Conservation (phyloP, 1,140 invertebrate genomes). For the Brachionus koreanus region DNA sequence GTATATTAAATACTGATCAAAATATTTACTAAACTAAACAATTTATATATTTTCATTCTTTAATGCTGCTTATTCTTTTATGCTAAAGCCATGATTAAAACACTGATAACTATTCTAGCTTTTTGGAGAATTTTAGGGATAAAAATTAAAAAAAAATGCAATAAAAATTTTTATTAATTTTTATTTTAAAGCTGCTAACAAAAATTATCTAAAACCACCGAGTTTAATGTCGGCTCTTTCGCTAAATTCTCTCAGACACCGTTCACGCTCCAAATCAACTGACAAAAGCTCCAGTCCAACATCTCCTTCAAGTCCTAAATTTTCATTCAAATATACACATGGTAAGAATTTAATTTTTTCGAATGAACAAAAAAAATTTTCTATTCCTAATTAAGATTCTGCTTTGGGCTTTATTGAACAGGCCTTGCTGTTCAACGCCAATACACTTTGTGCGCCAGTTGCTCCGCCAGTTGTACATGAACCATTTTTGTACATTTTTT, state of each 20-base stretch:
- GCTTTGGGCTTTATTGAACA: conserved; percentile 72
- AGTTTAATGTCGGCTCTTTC: not conserved
- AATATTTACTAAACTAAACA: no score
- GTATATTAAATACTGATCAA: no score
- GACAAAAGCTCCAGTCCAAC: conserved; percentile 42
- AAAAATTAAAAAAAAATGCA: no score
- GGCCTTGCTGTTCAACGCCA: conserved; percentile 88
- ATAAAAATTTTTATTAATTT: not conserved
- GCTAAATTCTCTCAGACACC: not conserved
- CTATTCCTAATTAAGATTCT: conserved; percentile 22
- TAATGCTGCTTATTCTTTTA: no score
- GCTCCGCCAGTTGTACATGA: conserved; percentile 31
- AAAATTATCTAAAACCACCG: conserved; percentile 4
- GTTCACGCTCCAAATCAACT: conserved; percentile 8
- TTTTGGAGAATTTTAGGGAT: no score
- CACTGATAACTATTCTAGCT: no score
- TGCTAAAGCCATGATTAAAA: no score
- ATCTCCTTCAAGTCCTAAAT: conserved; percentile 37
- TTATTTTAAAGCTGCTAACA: not conserved
- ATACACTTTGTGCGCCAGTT: conserved; percentile 83
- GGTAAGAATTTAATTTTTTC: not conserved
- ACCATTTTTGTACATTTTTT: not conserved
- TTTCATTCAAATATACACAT: conserved; percentile 1
- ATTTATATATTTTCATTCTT: no score
- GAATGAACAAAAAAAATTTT: not conserved